Conservation (phyloP, 2,113 vertebrate species). For the Phylloscopus trochiloides region DNA sequence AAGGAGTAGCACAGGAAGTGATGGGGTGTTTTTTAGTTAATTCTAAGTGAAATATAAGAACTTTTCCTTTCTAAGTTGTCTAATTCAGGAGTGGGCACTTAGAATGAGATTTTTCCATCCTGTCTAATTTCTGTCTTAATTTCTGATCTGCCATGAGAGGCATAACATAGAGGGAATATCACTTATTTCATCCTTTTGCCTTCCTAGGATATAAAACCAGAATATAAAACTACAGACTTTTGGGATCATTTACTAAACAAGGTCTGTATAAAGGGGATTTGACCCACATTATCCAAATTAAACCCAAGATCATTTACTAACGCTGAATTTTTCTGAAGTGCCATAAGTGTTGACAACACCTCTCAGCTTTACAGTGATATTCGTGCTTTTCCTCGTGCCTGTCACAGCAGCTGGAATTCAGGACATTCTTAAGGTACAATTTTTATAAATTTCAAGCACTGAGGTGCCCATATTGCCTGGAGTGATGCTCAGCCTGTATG, state of each 20-base stretch:
- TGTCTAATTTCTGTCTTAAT: not conserved
- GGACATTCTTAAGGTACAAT: rapidly evolving
- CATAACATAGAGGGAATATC: not conserved
- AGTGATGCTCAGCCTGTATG: not conserved
- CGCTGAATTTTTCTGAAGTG: not conserved
- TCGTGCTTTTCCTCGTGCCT: not conserved
- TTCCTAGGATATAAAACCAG: not conserved
- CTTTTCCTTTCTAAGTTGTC: not conserved
- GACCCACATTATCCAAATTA: not conserved
- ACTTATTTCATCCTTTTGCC: not conserved
- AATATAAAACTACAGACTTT: not conserved
- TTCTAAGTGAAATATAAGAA: not conserved
- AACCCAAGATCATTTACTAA: not conserved
- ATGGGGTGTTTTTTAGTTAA: not conserved
- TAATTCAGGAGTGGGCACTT: not conserved
- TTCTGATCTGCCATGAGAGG: not conserved
- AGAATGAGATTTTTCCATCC: not conserved
- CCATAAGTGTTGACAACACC: rapidly evolving
- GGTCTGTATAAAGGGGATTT: not conserved
- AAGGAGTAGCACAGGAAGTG: not conserved
- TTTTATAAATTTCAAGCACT: not conserved
- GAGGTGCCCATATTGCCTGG: not conserved
- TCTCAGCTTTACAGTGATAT: not conserved
- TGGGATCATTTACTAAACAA: not conserved
- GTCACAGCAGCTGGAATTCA: not conserved